These are phyloP conservation scores for Pteromalus puparum DNA, from an alignment of 1,140 invertebrate genomes.

Conservation along the genomic window DNA sequence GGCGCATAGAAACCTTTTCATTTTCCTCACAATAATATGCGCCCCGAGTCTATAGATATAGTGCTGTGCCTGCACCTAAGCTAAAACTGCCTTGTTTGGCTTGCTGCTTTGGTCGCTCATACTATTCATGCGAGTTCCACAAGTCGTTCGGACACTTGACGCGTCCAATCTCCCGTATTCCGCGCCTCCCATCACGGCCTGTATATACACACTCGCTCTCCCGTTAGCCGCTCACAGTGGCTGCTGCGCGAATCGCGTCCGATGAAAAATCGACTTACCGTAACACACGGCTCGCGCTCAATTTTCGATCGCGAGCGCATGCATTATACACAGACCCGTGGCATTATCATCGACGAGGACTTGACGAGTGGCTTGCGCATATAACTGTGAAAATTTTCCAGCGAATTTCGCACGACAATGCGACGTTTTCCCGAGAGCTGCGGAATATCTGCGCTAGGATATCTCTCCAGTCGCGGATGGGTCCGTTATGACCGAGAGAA, in stretches of 20 bases:
- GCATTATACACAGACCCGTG: not conserved
- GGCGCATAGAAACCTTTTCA: no score
- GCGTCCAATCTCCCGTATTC: not conserved
- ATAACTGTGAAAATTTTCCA: not conserved
- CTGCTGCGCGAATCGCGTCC: no score
- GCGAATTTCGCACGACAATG: not conserved
- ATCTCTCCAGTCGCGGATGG: no score
- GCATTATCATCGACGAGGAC: no score
- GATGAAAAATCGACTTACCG: not conserved
- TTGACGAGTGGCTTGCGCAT: not conserved
- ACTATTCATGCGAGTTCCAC: no score
- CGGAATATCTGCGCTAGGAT: no score
- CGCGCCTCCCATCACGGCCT: no score
- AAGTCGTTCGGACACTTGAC: not conserved
- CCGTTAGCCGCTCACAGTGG: not conserved
- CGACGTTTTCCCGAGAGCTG: not conserved
- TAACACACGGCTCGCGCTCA: not conserved
- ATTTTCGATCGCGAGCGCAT: not conserved
- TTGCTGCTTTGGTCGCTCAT: no score
- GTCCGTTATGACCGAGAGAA: slow-evolving; percentile 18
- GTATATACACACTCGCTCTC: not conserved
- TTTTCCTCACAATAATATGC: no score
- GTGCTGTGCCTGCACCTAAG: no score
- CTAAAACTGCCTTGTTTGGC: no score
- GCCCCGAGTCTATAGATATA: no score